Conservation (phyloP, 1,140 invertebrate species). For the Hestina assimilis region DNA sequence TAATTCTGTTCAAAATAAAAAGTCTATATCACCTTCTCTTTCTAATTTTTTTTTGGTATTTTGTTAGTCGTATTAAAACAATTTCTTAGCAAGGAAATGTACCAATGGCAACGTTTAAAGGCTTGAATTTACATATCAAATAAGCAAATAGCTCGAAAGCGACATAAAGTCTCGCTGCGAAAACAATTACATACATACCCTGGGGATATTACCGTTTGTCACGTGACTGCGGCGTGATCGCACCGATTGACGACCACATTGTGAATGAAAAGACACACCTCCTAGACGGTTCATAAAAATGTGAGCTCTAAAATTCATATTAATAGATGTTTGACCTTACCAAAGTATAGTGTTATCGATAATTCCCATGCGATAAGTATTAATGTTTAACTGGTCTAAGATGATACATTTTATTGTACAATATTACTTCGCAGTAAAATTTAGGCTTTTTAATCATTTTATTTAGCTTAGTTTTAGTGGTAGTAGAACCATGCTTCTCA, state of each 20-base stretch:
- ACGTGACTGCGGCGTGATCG: conserved; percentile 5
- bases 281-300: background rate
- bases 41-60: no score
- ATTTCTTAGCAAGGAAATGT: background rate
- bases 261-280: conserved; percentile 1
- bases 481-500: no score
- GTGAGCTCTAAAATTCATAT: background rate
- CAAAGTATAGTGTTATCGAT: no score
- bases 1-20: no score
- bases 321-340: background rate
- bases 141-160: conserved; percentile 1
- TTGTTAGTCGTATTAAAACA: conserved; percentile 1
- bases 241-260: background rate
- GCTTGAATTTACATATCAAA: conserved; percentile 2
- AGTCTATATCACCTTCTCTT: no score
- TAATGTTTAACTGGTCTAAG: no score
- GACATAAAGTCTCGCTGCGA: conserved; percentile 5
- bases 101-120: background rate
- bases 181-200: conserved; percentile 11
- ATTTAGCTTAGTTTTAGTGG: no score
- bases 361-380: no score
- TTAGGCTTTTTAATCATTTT: no score
- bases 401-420: background rate
- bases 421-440: no score
- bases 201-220: conserved; percentile 5